Base-by-base conservation (phyloP, 2,113 vertebrate species). In the Cnemophilus loriae region DNA sequence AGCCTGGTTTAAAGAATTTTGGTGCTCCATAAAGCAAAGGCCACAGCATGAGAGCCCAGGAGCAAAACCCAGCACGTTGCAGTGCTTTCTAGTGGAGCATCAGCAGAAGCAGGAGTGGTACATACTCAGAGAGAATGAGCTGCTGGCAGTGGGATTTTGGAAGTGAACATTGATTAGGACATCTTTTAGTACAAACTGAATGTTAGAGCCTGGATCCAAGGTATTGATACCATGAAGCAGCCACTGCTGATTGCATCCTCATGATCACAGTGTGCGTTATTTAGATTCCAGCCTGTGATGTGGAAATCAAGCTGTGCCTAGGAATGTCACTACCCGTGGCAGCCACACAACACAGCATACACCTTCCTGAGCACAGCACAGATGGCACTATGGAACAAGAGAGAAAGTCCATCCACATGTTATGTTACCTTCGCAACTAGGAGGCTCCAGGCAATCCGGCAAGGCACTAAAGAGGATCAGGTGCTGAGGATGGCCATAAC, bases 101-200 rank as follows among this genome's bases (percentile, higher is more conserved):
- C 60, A 27, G 50, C 32, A 84, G 73, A 33, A 44, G 33, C 32
- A 61, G 33, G 33, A 69, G 22, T 13, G 37, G 11, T 16, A 16
- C 0, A 0, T 23, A 16, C n/a, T n/a, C 1, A 8, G n/a, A 52
- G 15, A 65, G 41, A 47, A 74, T 19, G 37, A 74, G 17, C 26
- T 80, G 16, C 32, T 88, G 26, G 21, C 46, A 32, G 11, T 10
- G 13, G 1, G 13, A 17, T 78, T 84, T 44, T 67, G 50, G 22
- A 70, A 87, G 8, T 26, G 35, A 59, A 24, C 39, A 26, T 14
- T 2, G 0, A 9, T 30, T 60, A 21, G 37, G 26, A 30, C 21
- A 9, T 60, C 65, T 63, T 50, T 81, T 46, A 35, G 30, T 33
- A 73, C 49, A 32, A 74, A 32, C 4, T 76, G 41, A 78, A 15